Base-by-base conservation (phyloP, 2,797 vertebrate genomes). In the Australoheros facetus region DNA sequence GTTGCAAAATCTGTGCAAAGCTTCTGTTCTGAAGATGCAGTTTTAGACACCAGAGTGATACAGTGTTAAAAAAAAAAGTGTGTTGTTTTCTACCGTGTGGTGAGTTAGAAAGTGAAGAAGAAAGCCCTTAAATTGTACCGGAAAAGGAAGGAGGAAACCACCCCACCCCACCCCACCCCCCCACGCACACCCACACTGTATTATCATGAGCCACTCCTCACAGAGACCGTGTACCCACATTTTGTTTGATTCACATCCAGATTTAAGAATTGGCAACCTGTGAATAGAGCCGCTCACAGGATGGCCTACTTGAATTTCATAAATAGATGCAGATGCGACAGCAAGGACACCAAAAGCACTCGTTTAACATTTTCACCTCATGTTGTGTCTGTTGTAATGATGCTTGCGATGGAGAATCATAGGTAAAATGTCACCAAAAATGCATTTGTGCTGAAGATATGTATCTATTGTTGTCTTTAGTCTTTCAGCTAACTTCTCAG, bases 141-240 rank as follows among this genome's bases (percentile, higher is more conserved):
- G 89, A 91, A 92, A 83, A 85, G 79, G 76, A 90, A 85, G 58
- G 48, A 90, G 88, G 86, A 89, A 91, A 72, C 80, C 34, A 0
- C 10, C 7, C 66, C 62, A 17, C 26, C 19, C 39, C n/a, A n/a
- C 30, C 70, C 30, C 37, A 2, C 72, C 9, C 59, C 62, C 21
- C 26, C 19, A 39, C 32, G 4, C 53, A 78, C 74, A 48, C 32
- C 26, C 77, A 69, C 60, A 59, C 28, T 59, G 81, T 54, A 32
- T 80, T 77, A 77, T 77, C 48, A 78, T 78, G 79, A 87, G 74
- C 80, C 73, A 28, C 85, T 88, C 79, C 62, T 86, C 59, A 32
- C 19, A 69, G 56, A 83, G 51, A 37, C 51, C 37, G 53, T 62
- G 76, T 78, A 87, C 83, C 82, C 80, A 90, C 71, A 78, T 81